Evolutionary conservation across 2,888 invertebrate genomes (phyloP), one percentile per base, ranked within the genome.

Genomic region (Melanostoma mellinum): DNA sequence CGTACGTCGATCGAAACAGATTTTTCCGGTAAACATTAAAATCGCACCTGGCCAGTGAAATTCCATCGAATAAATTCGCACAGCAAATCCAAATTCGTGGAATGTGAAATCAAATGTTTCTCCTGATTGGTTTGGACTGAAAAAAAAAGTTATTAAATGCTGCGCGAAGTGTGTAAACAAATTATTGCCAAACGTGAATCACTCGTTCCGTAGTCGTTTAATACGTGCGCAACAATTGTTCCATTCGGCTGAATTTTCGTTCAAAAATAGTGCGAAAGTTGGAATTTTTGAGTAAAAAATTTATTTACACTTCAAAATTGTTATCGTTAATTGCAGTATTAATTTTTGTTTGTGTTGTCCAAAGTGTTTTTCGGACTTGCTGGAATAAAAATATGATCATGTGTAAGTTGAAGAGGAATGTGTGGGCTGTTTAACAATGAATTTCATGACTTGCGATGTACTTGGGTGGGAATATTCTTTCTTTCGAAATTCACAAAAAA

Each of bases 401-500:
- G 77, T 82, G 82, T 82, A 73, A 82, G 82, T 72, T 56, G 5
- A 58, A 38, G 30, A 38, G 20, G 20, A 4, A 33, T 42, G 46
- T 63, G 20, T 68, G 4, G 4, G 40, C 5, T 53, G 9, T 42
- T 32, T 56, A 68, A 73, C 68, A 68, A 77, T 72, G 52, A 73
- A 69, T 72, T 68, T 63, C 56, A 77, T 63, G 72, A 69, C 44
- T 50, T 63, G 61, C 82, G 68, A 58, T 73, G 46, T 68, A 73
- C 50, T 56, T 40, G 40, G 40, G 10, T 38, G 46, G 38, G 35
- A 72, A 55, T 20, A 20, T 20, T 6, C 32, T 46, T 52, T 56
- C 32, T 36, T 8, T 6, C 2, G 48, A 48, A 48, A 48, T 42
- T 30, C 33, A 33, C 32, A 33, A 32, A 42, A 60, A 48, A 48